Evolutionary conservation across 2,888 invertebrate genomes (phyloP).

Genomic region (Actias luna): DNA sequence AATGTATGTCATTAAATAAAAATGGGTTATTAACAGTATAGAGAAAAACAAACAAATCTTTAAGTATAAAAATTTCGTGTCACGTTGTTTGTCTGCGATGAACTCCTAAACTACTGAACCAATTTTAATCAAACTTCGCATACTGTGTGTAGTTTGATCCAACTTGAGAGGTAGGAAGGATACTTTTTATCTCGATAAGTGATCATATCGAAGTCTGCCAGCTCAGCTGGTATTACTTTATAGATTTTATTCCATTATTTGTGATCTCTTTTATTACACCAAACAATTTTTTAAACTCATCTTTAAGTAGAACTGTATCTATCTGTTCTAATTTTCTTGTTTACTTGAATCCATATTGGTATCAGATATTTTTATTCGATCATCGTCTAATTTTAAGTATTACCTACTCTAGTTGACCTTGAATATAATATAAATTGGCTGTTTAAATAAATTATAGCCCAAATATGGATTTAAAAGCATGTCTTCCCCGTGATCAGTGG

Average conservation of each 20-base stretch:
- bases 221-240: background rate
- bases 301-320: background rate
- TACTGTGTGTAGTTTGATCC: no score
- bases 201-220: no score
- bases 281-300: background rate
- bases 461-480: constrained; percentile 6
- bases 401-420: background rate
- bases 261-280: background rate
- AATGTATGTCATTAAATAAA: no score
- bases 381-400: constrained; percentile 15
- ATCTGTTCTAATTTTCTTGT: constrained; percentile 4
- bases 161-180: no score
- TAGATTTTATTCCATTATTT: background rate
- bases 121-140: no score
- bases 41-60: no score
- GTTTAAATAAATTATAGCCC: constrained; percentile 1
- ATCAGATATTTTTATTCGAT: constrained; percentile 1
- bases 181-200: no score
- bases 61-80: no score
- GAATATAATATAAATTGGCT: constrained; percentile 1
- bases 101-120: no score
- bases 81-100: no score
- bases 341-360: background rate
- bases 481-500: background rate
- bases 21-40: no score